Evolutionary conservation across 2,797 vertebrate genomes (phyloP).

Genomic region (Smutsia temminckii): DNA sequence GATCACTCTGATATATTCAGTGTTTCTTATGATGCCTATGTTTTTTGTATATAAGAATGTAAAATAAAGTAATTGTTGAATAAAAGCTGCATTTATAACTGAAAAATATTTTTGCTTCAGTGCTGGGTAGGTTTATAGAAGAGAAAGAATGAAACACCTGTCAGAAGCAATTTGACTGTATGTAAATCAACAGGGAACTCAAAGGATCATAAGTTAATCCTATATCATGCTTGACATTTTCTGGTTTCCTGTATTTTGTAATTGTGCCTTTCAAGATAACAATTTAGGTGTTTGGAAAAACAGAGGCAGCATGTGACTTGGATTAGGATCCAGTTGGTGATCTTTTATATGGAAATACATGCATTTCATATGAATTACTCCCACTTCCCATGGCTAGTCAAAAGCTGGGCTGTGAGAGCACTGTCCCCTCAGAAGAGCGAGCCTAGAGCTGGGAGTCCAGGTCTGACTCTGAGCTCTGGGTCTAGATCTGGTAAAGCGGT

Average conservation of each 20-base stretch:
- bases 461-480: neutral
- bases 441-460: rapidly evolving
- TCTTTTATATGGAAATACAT: neutral
- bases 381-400: neutral
- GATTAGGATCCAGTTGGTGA: neutral
- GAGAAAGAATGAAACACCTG: neutral
- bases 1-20: neutral
- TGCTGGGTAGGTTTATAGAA: neutral
- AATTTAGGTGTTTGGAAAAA: neutral
- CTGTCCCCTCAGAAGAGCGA: rapidly evolving
- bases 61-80: neutral
- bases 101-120: neutral
- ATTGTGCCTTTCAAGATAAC: neutral
- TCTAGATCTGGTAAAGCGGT: neutral
- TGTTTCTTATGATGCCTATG: neutral
- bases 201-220: neutral
- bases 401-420: neutral
- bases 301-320: neutral
- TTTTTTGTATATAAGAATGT: neutral
- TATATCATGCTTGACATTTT: neutral
- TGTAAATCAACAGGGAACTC: neutral
- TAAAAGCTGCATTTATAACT: neutral
- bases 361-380: neutral
- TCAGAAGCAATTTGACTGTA: neutral
- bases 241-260: neutral